These are phyloP conservation scores for Charaxes varanes DNA, from an alignment of 1,140 invertebrate species.

Conservation along the genomic window DNA sequence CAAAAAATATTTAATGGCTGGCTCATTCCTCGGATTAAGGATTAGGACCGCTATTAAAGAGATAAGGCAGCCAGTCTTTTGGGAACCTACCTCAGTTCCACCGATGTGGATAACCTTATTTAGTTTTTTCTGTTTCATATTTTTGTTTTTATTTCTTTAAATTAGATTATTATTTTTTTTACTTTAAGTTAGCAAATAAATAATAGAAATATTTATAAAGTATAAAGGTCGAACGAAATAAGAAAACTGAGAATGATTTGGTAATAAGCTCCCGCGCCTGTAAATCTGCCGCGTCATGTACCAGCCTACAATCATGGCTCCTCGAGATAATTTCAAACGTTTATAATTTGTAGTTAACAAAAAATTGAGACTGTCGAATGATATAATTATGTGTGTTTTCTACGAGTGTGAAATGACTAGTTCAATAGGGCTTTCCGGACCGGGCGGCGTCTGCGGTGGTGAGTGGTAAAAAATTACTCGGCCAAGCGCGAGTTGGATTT, in stretches of 20 bases:
- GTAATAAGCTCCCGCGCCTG: conserved; percentile 20
- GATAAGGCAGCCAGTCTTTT: too few species aligned
- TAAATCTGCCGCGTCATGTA: conserved; percentile 40
- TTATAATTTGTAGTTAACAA: conserved; percentile 61
- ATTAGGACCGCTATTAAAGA: too few species aligned
- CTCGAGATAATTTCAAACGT: conserved; percentile 57
- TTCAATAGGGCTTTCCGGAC: conserved; percentile 46
- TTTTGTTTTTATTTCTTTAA: too few species aligned
- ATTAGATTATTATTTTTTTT: too few species aligned
- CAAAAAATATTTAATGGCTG: too few species aligned
- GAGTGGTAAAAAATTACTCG: too few species aligned
- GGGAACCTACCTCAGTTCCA: too few species aligned
- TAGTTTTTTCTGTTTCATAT: too few species aligned
- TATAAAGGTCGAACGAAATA: neutral
- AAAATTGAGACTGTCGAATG: conserved; percentile 54
- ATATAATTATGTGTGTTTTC: conserved; percentile 66
- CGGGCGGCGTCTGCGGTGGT: conserved; percentile 4
- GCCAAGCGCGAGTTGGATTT: too few species aligned
- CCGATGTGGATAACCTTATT: too few species aligned
- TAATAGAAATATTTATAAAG: neutral
- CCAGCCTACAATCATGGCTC: conserved; percentile 55
- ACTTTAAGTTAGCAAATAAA: too few species aligned
- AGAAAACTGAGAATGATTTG: conserved; percentile 1
- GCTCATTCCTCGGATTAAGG: too few species aligned
- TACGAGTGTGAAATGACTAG: conserved; percentile 63